Evolutionary conservation across 2,797 vertebrate genomes (phyloP), one percentile per base, ranked within the genome.

Genomic region (Aeoliscus strigatus): DNA sequence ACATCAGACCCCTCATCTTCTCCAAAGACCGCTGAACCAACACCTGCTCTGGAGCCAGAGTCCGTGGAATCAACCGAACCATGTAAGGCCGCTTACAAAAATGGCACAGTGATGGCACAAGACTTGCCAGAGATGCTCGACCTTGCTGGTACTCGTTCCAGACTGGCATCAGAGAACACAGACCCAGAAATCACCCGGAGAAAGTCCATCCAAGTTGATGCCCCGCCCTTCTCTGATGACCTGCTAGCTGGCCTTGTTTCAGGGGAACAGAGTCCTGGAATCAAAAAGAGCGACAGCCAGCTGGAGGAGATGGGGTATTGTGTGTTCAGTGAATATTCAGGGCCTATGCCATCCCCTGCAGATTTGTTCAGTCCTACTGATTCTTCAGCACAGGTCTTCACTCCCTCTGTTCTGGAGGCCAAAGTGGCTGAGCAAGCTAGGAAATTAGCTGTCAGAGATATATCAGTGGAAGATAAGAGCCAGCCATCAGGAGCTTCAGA

Each of bases 111-210:
- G 31, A 93, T 98, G 90, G 86, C 91, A 8, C 94, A 94, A 48
- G 96, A 99, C 66, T 83, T 99, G 50, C 96, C 96, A 3, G 96
- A 99, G 84, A 93, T 99, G 95, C 83, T 99, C 18, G 96, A 99
- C 64, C 88, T 99, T 33, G 93, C 91, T 37, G 93, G 92, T 44
- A 89, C 88, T 11, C 88, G 91, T 40, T 96, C 94, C 14, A 90
- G 94, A 58, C 69, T 97, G 60, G 85, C 91, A 47, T 98, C 94
- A 1, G 89, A 95, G 43, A 90, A 91, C 62, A 76, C 88, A 23
- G 96, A 98, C 24, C 66, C 87, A 29, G 94, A 98, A 59, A 73
- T 79, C 3, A 70, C 71, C 5, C 85, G 89, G 32, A 91, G 88
- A 61, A 94, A 92, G 51, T 88, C 92, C 0, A 65, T 89, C 55